Evolutionary conservation across 2,888 invertebrate genomes (phyloP), one percentile per base, ranked within the genome.

Genomic region (Megamerina dolium): DNA sequence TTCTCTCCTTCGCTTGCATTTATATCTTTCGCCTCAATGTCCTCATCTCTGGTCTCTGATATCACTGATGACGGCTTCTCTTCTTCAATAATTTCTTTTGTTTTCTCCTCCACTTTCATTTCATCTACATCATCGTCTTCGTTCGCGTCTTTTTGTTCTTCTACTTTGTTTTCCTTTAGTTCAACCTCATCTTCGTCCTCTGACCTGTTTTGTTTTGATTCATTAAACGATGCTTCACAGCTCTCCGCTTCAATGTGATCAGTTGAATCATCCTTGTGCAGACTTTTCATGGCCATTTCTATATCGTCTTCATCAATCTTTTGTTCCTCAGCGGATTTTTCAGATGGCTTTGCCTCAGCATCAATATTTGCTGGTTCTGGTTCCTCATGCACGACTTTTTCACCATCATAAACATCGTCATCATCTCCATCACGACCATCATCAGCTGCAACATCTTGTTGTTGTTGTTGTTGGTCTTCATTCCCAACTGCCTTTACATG

Each of bases 371-470:
- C 38, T 21, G 16, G 17, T 19, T 42, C 42, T 10, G 27, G 13
- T 1, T 10, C 18, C 33, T 48, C 42, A 21, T 41, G 37, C 4
- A 23, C 19, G 9, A 31, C 6, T 23, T 23, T 23, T 23, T 23
- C 23, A 23, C 9, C 39, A 8, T 6, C 23, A 23, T 6, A 23
- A 23, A 23, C 23, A 23, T 44, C 46, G 1, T 46, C 71, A 19
- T 74, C 68, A 48, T 74, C 71, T 21, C 48, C 50, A 3, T 41
- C 23, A 57, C 74, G 73, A 6, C 49, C 50, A 12, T 38, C 29
- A 17, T 48, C 39, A 20, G 48, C 37, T 8, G 8, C 5, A 14
- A 30, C 19, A 18, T 4, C 26, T 17, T 13, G 16, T 31, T 9
- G 5, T 16, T 12, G 16, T 5, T 27, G 27, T 27, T n/a, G 27